These are phyloP conservation scores for Corvus cornix DNA, from an alignment of 2,113 vertebrate species.

Conservation along the genomic window DNA sequence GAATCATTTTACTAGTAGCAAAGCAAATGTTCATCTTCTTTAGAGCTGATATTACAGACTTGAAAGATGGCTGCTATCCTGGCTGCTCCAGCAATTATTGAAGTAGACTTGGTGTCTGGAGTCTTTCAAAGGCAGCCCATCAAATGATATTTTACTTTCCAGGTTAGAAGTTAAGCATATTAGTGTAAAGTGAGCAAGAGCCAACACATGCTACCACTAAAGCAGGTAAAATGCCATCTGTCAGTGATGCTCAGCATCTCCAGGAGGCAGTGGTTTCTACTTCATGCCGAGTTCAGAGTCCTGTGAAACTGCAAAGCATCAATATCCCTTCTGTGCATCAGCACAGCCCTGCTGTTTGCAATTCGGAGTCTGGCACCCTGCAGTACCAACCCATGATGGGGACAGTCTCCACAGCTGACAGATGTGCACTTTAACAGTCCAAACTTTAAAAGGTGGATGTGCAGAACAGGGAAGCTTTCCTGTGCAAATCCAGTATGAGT, in stretches of 20 bases:
- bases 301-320: not conserved
- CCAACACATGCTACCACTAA: not conserved
- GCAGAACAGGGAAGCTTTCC: not conserved
- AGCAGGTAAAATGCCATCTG: not conserved
- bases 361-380: not conserved
- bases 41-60: not conserved
- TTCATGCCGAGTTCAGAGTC: not conserved
- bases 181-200: not conserved
- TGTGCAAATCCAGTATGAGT: not conserved
- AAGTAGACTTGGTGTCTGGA: not conserved
- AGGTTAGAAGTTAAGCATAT: constrained; percentile 1
- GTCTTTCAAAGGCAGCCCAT: not conserved
- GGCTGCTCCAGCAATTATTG: not conserved
- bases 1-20: not conserved
- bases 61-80: not conserved
- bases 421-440: not conserved
- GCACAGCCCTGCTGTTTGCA: not conserved
- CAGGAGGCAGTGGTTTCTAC: not conserved
- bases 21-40: not conserved
- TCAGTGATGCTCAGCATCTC: not conserved
- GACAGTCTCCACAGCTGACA: not conserved
- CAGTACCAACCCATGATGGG: not conserved
- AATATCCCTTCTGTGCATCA: not conserved
- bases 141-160: not conserved
- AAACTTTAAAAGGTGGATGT: not conserved